phyloP scores from a whole-genome alignment of 2,888 invertebrate species.

The Parnassius glacialis region DNA sequence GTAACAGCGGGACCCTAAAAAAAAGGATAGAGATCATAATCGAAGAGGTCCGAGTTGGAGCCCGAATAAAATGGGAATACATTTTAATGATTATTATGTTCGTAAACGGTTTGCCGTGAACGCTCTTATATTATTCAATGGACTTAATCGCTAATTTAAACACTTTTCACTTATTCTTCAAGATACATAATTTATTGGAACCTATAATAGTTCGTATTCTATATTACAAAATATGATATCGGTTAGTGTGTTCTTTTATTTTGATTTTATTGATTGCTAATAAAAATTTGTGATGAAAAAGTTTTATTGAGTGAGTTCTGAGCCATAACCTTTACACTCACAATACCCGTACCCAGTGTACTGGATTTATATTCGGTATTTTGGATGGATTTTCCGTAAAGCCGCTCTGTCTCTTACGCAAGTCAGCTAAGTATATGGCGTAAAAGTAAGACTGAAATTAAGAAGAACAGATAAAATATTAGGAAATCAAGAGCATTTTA shows the following conservation, averaged over 20 bases:
- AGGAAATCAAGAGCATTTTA: too few relatives aligned
- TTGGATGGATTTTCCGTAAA: too few relatives aligned
- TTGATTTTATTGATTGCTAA: too few relatives aligned
- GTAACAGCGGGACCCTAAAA: conserved; percentile 53
- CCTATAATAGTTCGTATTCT: neutral
- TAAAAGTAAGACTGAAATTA: too few relatives aligned
- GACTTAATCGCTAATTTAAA: conserved; percentile 58
- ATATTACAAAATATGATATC: neutral
- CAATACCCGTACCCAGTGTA: too few relatives aligned
- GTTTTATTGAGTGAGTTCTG: too few relatives aligned
- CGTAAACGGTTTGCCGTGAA: conserved; percentile 68
- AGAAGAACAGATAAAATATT: too few relatives aligned
- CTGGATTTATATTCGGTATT: too few relatives aligned
- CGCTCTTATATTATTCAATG: conserved; percentile 59
- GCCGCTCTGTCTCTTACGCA: too few relatives aligned
- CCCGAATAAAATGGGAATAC: conserved; percentile 75
- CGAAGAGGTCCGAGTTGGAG: conserved; percentile 65
- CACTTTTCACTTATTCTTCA: conserved; percentile 62
- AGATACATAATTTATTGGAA: conserved; percentile 27
- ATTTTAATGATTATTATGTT: conserved; percentile 78
- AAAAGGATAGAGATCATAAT: conserved; percentile 76
- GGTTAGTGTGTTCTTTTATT: neutral
- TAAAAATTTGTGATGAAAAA: too few relatives aligned
- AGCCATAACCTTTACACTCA: too few relatives aligned
- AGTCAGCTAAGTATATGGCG: too few relatives aligned